Evolutionary conservation across 2,797 vertebrate species (phyloP), one percentile per base, ranked within the genome.

Genomic region (Sarcoramphus papa): DNA sequence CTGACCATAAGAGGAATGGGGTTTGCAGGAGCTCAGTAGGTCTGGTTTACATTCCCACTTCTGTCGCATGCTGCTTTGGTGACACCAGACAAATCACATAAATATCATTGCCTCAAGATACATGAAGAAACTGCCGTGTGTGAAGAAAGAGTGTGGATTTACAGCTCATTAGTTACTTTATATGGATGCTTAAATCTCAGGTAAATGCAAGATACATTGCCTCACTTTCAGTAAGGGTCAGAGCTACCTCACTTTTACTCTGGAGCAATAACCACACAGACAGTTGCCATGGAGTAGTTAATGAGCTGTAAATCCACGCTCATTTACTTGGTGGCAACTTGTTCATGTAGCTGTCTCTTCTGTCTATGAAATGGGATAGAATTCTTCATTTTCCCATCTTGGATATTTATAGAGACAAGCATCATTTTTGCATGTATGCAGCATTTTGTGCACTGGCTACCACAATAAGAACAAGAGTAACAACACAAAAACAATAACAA

Each of bases 281-380:
- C 60, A 95, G 95, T 96, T 95, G 81, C 95, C 85, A 94, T 96
- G 95, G 95, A 96, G 87, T 74, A 77, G 86, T 89, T 93, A 97
- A 96, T 92, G 95, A 95, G 56, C 93, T 96, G 93, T 95, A 96
- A 97, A 96, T 92, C 81, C 72, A 88, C 0, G 18, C 84, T 94
- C 95, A 85, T 91, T 96, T 94, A 78, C 81, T 64, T 90, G 43
- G 78, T 91, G 85, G 89, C 75, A 91, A 77, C 78, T 91, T 88
- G 84, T 90, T 90, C 89, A 40, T 43, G 53, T 92, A 83, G 53
- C 93, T 94, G 85, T 79, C 84, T 95, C 30, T 16, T 85, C 85
- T 81, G 54, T 53, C 90, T 93, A 18, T 68, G 80, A 91, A 94
- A 85, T 41, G 74, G 78, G 88, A 72, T 48, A 60, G 3, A 10